Evolutionary conservation across 1,140 invertebrate genomes (phyloP).

Genomic region (Eciton burchellii): DNA sequence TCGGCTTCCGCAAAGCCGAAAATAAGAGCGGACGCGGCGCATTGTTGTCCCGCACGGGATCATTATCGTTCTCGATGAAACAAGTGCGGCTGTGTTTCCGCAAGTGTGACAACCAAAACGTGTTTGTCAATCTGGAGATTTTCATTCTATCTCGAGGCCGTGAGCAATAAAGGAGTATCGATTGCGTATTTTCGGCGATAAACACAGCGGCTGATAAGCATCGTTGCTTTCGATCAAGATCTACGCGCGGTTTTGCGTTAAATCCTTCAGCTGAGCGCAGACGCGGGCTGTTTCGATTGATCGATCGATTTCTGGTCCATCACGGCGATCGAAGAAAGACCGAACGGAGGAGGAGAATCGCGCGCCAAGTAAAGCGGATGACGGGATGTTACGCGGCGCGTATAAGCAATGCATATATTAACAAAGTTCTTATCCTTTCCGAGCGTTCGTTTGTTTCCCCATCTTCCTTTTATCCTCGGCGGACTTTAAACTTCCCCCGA

Average conservation of each 20-base stretch:
- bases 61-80: conserved; percentile 14
- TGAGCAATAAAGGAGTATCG: conserved; percentile 1
- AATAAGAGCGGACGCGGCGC: neutral
- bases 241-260: neutral
- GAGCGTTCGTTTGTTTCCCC: conserved; percentile 52
- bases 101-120: too few species aligned
- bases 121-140: neutral
- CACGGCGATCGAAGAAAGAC: conserved; percentile 17
- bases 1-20: neutral
- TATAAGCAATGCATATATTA: conserved; percentile 60
- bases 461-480: neutral
- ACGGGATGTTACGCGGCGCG: conserved; percentile 49
- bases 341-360: neutral
- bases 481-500: conserved; percentile 36
- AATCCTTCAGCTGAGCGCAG: too few species aligned
- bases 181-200: conserved; percentile 11
- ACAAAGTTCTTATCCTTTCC: conserved; percentile 58
- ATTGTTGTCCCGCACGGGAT: neutral
- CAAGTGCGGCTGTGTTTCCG: neutral
- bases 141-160: neutral
- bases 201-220: conserved; percentile 13
- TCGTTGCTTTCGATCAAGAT: neutral
- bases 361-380: conserved; percentile 40
- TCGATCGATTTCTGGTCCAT: conserved; percentile 21
- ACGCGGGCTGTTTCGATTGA: too few species aligned